Evolutionary conservation across 2,113 vertebrate species (phyloP).

Genomic region (Tauraco erythrolophus): DNA sequence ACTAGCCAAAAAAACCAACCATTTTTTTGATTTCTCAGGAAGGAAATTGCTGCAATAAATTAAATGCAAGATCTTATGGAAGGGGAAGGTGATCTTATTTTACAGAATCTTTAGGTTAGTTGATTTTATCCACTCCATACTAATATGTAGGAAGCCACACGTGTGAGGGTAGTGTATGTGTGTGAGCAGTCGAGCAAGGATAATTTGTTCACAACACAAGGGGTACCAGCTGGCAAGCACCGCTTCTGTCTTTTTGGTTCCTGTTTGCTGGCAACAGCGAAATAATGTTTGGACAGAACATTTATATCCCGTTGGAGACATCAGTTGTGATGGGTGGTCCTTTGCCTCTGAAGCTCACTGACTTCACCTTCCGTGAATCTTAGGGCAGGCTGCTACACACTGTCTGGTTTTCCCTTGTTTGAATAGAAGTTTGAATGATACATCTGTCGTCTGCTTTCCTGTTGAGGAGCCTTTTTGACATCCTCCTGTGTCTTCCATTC

Average conservation of each 20-base stretch:
- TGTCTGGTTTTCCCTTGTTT: not conserved
- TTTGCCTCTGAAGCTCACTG: not conserved
- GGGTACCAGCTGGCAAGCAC: fast-evolving
- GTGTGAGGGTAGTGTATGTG: fast-evolving
- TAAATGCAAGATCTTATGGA: not conserved
- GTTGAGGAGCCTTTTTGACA: not conserved
- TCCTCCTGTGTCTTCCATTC: fast-evolving
- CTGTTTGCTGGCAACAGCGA: not conserved
- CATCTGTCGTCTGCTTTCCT: not conserved
- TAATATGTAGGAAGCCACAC: fast-evolving
- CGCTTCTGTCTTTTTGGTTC: not conserved
- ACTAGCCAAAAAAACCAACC: not conserved
- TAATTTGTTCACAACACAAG: not conserved
- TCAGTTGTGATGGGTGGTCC: not conserved
- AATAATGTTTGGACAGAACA: not conserved
- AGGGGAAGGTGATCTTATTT: not conserved
- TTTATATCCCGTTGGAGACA: not conserved
- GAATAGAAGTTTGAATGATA: too few relatives aligned
- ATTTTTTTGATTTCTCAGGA: not conserved
- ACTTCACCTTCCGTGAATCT: not conserved
- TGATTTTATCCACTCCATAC: not conserved
- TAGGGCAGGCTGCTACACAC: fast-evolving
- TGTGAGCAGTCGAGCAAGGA: too few relatives aligned
- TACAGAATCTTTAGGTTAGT: not conserved
- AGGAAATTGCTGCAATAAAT: not conserved